These are phyloP conservation scores for Xestobium rufovillosum DNA, from an alignment of 2,888 invertebrate genomes.

Conservation along the genomic window DNA sequence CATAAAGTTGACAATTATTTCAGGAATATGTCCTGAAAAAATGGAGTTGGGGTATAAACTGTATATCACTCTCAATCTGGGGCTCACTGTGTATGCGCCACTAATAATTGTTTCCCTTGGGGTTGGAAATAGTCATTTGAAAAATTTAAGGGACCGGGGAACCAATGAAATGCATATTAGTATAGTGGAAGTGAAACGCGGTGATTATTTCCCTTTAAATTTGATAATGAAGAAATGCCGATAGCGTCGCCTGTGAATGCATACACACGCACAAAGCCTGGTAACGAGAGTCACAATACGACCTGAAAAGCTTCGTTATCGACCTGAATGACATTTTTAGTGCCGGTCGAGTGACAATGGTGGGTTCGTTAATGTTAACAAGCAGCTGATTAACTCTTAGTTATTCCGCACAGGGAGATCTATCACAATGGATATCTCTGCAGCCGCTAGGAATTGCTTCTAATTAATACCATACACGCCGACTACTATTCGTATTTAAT, in stretches of 20 bases:
- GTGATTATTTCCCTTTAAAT: too few relatives aligned
- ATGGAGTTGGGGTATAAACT: too few relatives aligned
- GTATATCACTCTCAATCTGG: too few relatives aligned
- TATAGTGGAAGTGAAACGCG: too few relatives aligned
- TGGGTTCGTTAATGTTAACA: constrained; percentile 41
- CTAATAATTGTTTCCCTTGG: too few relatives aligned
- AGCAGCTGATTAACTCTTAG: constrained; percentile 39
- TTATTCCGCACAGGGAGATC: constrained; percentile 28
- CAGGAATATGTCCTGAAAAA: too few relatives aligned
- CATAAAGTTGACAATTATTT: too few relatives aligned
- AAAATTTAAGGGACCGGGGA: too few relatives aligned
- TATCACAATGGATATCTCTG: constrained; percentile 25
- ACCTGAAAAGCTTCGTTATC: constrained; percentile 39
- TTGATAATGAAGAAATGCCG: too few relatives aligned
- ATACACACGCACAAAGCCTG: constrained; percentile 14
- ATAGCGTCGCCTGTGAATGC: not conserved
- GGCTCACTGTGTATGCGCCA: too few relatives aligned
- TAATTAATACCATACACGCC: constrained; percentile 26
- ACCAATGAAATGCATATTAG: too few relatives aligned
- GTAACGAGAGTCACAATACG: constrained; percentile 23
- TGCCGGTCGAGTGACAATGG: constrained; percentile 35
- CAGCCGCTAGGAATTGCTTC: constrained; percentile 24
- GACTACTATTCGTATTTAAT: constrained; percentile 24
- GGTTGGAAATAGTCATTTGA: too few relatives aligned
- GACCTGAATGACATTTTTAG: constrained; percentile 38